phyloP scores from a whole-genome alignment of 2,113 vertebrate genomes.

The Todiramphus saurophagus region DNA sequence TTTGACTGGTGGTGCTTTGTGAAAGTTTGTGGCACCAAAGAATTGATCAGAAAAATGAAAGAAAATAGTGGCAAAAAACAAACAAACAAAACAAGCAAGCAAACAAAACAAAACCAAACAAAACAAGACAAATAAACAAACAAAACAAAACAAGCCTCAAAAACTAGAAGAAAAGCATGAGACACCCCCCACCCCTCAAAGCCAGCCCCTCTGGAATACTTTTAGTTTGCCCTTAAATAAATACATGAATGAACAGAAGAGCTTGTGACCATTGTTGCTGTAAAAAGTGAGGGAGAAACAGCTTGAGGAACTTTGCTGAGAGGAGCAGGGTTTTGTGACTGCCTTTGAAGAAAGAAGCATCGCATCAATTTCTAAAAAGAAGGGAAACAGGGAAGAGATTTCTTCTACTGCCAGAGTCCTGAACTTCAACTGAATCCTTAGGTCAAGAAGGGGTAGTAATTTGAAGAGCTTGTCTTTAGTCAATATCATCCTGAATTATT shows the following conservation, averaged over 20 bases:
- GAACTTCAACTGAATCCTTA: background rate
- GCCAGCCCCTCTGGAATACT: background rate
- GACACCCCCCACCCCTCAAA: background rate
- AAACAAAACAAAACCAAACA: too few relatives aligned
- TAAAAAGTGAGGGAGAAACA: background rate
- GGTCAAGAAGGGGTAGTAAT: background rate
- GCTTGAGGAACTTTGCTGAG: background rate
- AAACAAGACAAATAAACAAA: too few relatives aligned
- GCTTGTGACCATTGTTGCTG: background rate
- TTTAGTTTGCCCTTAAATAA: background rate
- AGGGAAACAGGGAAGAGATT: background rate
- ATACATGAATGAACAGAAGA: background rate
- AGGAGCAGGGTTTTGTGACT: background rate
- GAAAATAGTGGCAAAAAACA: background rate
- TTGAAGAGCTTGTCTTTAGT: background rate
- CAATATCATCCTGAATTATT: background rate
- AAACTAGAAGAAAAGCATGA: background rate
- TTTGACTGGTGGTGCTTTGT: background rate
- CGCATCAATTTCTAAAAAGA: background rate
- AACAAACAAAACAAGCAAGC: too few relatives aligned
- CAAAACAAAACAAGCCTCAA: too few relatives aligned
- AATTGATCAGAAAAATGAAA: background rate
- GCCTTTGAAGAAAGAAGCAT: background rate
- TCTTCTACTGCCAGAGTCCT: background rate
- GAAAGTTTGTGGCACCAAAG: background rate